phyloP scores from a whole-genome alignment of 2,113 vertebrate species.

The Urocolius indicus region DNA sequence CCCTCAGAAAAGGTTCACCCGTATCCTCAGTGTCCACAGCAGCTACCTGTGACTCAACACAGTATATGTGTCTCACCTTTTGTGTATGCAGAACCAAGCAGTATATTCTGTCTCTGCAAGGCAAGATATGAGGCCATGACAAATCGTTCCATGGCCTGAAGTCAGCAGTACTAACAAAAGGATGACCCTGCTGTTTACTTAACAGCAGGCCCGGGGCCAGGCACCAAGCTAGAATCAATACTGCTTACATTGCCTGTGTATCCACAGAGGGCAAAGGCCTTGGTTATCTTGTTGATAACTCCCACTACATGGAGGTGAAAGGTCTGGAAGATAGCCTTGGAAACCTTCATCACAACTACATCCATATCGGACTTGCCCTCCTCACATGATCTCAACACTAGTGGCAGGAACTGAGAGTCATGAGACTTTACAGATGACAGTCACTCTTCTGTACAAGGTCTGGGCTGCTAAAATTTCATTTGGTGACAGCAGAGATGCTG shows the following conservation, averaged over 20 bases:
- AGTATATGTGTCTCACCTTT: neutral
- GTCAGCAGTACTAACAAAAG: neutral
- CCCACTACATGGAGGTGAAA: neutral
- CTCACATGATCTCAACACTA: neutral
- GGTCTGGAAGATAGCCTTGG: neutral
- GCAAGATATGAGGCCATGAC: neutral
- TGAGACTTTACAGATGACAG: neutral
- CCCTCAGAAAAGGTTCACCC: neutral
- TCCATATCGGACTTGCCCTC: neutral
- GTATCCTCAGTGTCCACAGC: neutral
- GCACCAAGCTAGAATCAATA: neutral
- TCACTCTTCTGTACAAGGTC: neutral
- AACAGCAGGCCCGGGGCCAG: accelerated
- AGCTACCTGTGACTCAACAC: neutral
- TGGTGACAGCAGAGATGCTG: neutral
- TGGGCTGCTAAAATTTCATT: neutral
- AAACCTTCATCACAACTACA: neutral
- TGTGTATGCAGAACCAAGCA: neutral
- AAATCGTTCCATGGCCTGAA: neutral
- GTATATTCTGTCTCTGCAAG: neutral
- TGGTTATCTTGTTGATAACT: neutral
- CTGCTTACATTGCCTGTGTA: neutral
- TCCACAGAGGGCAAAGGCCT: neutral
- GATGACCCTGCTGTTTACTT: neutral
- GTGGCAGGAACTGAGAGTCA: neutral